A percentile compares a stretch with the other conserved stretches of the same genome.
Conservation (phyloP, 2,797 vertebrate genomes). For the Pseudochirops cupreus region DNA sequence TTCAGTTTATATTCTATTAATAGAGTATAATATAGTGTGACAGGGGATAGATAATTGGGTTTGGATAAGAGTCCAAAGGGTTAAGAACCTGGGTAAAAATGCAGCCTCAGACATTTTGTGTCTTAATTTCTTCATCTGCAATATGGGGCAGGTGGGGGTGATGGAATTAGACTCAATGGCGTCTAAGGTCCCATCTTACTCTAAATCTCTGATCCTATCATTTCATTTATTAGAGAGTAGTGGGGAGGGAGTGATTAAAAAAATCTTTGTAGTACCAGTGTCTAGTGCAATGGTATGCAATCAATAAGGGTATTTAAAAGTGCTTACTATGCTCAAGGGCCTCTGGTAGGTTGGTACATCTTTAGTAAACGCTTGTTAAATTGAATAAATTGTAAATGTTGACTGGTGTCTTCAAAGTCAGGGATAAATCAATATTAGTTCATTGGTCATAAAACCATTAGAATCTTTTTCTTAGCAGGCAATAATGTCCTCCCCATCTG, state of each 20-base stretch:
- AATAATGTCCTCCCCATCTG: background rate
- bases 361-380: background rate
- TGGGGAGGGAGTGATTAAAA: background rate
- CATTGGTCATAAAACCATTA: background rate
- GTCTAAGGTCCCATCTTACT: background rate
- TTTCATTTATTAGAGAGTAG: background rate
- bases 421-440: background rate
- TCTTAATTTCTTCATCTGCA: background rate
- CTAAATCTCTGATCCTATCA: background rate
- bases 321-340: background rate
- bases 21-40: background rate
- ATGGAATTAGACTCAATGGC: background rate
- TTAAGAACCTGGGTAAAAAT: background rate
- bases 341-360: background rate
- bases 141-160: background rate
- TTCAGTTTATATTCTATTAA: background rate
- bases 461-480: background rate
- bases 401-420: background rate
- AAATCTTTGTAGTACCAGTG: background rate
- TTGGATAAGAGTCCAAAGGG: background rate
- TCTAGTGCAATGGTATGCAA: background rate
- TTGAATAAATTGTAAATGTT: background rate
- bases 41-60: background rate
- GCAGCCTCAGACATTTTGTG: background rate
- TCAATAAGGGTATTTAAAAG: background rate